A percentile compares a stretch with the other conserved stretches of the same genome.
Conservation (phyloP, 2,113 vertebrate species). For the Phylloscopus trochiloides region DNA sequence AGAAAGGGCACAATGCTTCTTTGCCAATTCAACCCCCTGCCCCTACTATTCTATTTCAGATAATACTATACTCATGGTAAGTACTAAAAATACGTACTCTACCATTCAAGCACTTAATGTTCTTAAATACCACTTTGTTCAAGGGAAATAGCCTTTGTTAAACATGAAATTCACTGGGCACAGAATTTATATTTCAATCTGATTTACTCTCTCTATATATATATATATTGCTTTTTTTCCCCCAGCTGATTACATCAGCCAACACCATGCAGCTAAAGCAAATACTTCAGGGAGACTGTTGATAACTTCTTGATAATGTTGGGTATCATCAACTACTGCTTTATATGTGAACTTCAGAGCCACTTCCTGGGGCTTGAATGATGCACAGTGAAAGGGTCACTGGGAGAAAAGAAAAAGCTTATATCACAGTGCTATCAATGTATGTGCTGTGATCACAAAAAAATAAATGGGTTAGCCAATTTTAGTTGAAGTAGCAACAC, state of each 20-base stretch:
- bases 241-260: background rate
- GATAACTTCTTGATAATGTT: background rate
- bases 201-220: background rate
- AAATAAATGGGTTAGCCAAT: background rate
- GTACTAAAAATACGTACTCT: slow-evolving; percentile 52
- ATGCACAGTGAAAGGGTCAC: background rate
- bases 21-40: slow-evolving; percentile 30
- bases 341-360: background rate
- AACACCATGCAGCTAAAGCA: background rate
- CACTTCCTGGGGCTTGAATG: background rate
- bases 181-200: slow-evolving; percentile 28
- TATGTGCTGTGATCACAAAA: background rate
- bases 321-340: background rate
- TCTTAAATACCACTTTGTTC: slow-evolving; percentile 59
- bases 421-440: background rate
- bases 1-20: slow-evolving; percentile 40
- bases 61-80: slow-evolving; percentile 32
- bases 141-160: slow-evolving; percentile 39
- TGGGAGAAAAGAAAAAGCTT: background rate
- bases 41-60: slow-evolving; percentile 38
- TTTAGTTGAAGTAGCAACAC: background rate
- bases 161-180: slow-evolving; percentile 4
- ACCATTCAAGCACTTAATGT: slow-evolving; percentile 40
- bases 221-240: background rate
- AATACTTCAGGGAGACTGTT: background rate